Conservation (phyloP, 2,113 vertebrate genomes). For the Dasyornis broadbenti region DNA sequence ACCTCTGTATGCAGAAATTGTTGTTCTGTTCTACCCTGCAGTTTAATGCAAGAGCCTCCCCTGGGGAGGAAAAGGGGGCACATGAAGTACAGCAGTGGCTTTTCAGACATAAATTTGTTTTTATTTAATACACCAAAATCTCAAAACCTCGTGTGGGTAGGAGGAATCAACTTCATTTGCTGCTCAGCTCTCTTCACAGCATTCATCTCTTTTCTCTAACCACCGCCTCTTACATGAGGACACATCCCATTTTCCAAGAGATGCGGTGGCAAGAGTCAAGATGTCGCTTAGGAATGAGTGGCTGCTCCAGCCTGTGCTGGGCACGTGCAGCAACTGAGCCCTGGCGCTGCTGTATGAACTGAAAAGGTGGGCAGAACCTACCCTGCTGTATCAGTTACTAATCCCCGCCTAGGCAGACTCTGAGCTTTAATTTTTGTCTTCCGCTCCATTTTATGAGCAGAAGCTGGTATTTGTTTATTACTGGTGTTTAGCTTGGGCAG, state of each 20-base stretch:
- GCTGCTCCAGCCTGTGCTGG: background rate
- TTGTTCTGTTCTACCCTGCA: background rate
- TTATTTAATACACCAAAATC: background rate
- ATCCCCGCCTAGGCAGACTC: background rate
- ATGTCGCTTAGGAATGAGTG: background rate
- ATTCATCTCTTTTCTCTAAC: background rate
- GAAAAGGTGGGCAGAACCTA: background rate
- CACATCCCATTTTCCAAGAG: background rate
- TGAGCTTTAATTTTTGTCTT: background rate
- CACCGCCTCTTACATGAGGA: background rate
- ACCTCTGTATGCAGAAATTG: background rate
- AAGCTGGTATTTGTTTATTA: background rate
- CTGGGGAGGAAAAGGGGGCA: background rate
- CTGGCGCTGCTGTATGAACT: background rate
- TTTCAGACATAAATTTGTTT: background rate
- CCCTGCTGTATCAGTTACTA: background rate
- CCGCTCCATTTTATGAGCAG: background rate
- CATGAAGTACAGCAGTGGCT: background rate
- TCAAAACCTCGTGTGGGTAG: background rate
- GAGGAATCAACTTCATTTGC: background rate
- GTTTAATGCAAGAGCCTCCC: background rate
- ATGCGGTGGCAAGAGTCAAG: background rate
- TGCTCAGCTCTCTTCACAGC: background rate
- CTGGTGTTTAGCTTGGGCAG: background rate
- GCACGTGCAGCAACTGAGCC: rapidly evolving